Conservation (phyloP, 2,113 vertebrate genomes). For the Crotalus horridus region DNA sequence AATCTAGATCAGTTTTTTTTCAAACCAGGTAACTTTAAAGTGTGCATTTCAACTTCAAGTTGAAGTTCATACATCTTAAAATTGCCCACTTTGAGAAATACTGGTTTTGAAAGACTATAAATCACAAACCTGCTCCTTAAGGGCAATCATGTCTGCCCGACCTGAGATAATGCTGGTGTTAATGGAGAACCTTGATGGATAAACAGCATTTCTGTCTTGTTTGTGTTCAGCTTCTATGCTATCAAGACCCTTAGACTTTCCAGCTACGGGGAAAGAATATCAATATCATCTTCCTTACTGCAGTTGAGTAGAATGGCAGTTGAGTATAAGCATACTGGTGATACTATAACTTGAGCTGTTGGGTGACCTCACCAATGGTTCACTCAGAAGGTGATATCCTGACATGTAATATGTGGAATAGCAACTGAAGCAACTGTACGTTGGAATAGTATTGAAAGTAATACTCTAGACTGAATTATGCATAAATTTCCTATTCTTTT, state of each 20-base stretch:
- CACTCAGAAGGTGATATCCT: neutral
- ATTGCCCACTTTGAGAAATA: neutral
- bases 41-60: neutral
- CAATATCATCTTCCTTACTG: neutral
- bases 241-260: neutral
- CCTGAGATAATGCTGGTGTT: neutral
- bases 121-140: neutral
- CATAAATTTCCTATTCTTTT: neutral
- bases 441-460: neutral
- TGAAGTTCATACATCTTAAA: neutral
- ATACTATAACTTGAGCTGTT: neutral
- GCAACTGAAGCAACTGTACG: neutral
- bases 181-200: neutral
- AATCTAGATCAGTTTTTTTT: neutral
- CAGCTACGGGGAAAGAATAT: neutral
- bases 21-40: neutral
- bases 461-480: neutral
- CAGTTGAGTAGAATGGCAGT: neutral
- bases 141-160: neutral
- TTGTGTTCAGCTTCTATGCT: neutral
- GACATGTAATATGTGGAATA: fast-evolving
- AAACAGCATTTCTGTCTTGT: neutral
- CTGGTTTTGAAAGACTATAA: neutral
- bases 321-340: neutral
- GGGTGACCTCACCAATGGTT: neutral